Percentiles rank a stretch among this genome's conserved stretches.
Conservation (phyloP, 35 echinoderm and acorn worm species). For the Amphiura filiformis region DNA sequence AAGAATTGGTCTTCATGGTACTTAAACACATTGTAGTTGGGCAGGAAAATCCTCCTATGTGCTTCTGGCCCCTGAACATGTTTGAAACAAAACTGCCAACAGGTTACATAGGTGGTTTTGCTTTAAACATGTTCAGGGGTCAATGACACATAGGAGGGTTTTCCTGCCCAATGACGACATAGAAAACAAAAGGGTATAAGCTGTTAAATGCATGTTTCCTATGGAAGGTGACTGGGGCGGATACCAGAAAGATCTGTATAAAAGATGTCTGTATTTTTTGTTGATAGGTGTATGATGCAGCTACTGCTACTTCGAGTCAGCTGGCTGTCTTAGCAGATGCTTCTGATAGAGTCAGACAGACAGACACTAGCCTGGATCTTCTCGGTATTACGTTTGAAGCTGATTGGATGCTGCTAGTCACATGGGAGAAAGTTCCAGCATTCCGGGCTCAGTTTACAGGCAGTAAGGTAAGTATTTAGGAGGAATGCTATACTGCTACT, state of each 20-base stretch:
- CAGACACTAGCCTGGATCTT: constrained; percentile 31
- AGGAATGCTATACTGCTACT: not conserved
- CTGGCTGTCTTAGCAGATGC: constrained; percentile 52
- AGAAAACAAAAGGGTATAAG: too few species aligned
- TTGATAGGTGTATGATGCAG: constrained; percentile 44
- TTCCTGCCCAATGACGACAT: too few species aligned
- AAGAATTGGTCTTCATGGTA: too few species aligned
- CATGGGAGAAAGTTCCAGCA: constrained; percentile 74
- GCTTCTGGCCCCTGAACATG: too few species aligned
- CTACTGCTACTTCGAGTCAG: constrained; percentile 18
- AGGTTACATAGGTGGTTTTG: too few species aligned
- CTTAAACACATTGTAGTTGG: too few species aligned
- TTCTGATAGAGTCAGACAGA: constrained; percentile 16
- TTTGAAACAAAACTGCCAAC: too few species aligned
- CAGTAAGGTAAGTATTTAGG: not conserved
- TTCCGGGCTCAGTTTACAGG: not conserved
- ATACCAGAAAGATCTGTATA: not conserved
- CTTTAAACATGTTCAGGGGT: too few species aligned
- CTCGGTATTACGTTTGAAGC: constrained; percentile 53
- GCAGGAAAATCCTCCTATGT: too few species aligned
- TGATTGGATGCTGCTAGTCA: constrained; percentile 76
- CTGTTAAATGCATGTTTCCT: too few species aligned
- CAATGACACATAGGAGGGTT: too few species aligned
- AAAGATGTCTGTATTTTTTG: not conserved
- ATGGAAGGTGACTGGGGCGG: too few species aligned